Evolutionary conservation across 2,888 invertebrate genomes (phyloP), one percentile per base, ranked within the genome.

Genomic region (Seira ritae): DNA sequence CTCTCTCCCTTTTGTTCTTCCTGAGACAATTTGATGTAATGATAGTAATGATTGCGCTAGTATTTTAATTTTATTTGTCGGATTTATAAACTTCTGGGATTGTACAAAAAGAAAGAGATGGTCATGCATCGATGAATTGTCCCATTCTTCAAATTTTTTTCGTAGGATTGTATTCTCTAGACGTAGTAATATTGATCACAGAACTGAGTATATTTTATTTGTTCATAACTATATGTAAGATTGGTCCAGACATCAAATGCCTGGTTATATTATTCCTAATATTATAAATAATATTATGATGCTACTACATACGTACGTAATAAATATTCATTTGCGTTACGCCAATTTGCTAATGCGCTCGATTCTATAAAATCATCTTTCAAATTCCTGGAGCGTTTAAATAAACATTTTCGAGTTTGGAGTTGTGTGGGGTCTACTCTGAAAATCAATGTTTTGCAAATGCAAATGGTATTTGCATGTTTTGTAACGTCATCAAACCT

Each of bases 201-300:
- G 84, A 84, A 84, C 84, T 84, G 84, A 83, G 55, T 78, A 73
- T 66, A 62, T 73, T 73, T 83, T 78, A 83, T 78, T 78, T 83
- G 82, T 83, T 83, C 82, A 83, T 79, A 31, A 42, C 69, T 69
- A 70, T 50, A 8, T 60, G 31, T 67, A 60, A 62, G 62, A 31
- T 4, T 31, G 3, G 31, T 8, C 31, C 31, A 31, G 3, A 31
- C 31, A 31, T 20, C 4, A 62, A 8, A 55, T 31, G 22, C 3
- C 62, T 22, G 62, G 20, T 62, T 62, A 20, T 10, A 62, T 20
- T 19, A 62, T 20, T 19, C 62, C 62, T 62, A 62, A 62, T 62
- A 62, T 62, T 62, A 20, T 62, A 20, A 31, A 31, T 31, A 31
- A 31, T 31, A 8, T 31, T 62, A 62, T 20, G 62, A 62, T 22